Evolutionary conservation across 64 coral and sea anemone genomes (phyloP).

Genomic region (Actinia tenebrosa): DNA sequence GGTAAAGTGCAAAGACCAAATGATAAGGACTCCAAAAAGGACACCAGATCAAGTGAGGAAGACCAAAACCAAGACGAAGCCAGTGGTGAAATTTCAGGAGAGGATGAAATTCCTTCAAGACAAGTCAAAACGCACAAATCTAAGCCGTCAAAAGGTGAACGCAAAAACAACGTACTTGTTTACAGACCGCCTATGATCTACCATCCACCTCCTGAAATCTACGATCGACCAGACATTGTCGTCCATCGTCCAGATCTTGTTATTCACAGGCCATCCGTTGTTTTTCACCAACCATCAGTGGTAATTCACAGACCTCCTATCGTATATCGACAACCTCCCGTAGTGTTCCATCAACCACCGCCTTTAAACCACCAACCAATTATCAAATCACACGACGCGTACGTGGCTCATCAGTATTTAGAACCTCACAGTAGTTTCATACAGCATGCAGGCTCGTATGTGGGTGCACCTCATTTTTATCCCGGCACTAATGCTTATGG

Average conservation of each 20-base stretch:
- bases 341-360: constrained; percentile 93
- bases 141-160: constrained; percentile 55
- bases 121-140: neutral
- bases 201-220: constrained; percentile 93
- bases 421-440: constrained; percentile 47
- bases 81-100: neutral
- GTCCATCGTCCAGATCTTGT: constrained; percentile 92
- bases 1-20: constrained; percentile 12
- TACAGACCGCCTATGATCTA: constrained; percentile 90
- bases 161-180: constrained; percentile 91
- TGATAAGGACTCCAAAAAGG: neutral
- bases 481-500: constrained; percentile 61
- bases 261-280: constrained; percentile 82
- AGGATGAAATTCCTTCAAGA: neutral
- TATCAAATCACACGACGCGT: constrained; percentile 75
- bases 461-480: constrained; percentile 81
- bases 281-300: constrained; percentile 85
- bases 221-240: constrained; percentile 79
- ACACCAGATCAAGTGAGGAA: neutral
- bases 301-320: constrained; percentile 92
- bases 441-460: constrained; percentile 61
- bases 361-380: constrained; percentile 81
- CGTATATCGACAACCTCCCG: constrained; percentile 82
- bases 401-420: constrained; percentile 68
- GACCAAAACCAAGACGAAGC: neutral